Evolutionary conservation across 1,140 invertebrate species (phyloP), one percentile per base, ranked within the genome.

Genomic region (Bradynema listronoti): DNA sequence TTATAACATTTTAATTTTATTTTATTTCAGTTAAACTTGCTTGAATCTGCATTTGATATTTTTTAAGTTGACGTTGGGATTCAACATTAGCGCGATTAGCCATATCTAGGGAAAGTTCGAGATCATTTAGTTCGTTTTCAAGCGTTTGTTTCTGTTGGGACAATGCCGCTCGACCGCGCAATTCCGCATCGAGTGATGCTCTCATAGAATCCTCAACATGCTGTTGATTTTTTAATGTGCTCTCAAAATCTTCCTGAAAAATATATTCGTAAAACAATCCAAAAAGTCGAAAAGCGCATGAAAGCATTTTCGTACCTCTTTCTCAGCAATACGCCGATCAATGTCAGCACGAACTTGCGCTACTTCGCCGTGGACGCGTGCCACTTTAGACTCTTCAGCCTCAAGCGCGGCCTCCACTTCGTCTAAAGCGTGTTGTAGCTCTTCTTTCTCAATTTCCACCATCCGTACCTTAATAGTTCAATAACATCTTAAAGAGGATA

Each of bases 131-230:
- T 83, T 97, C 93, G 71, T 88, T 88, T 82, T 98, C 93, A 70
- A 97, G 84, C 83, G 97, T 98, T 87, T 97, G 97, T 87, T 97
- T 97, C 87, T 94, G 89, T 82, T 91, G 88, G 71, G 96, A 85
- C 66, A 92, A 91, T 85, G 95, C 91, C 84, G 90, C 89, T 82
- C 96, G 96, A 75, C 91, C 92, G 85, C 94, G 93, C 77, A 90
- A 87, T 83, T 98, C 94, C 77, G 91, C 91, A 84, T 97, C 94
- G 68, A 98, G 85, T 75, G 88, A 91, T 68, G 92, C 91, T 84
- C 97, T 91, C 90, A 97, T 96, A 71, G 91, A 96, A 81, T 98
- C 94, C 77, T 97, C 85, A 56, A 92, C 91, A 66, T 92, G 88
- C 83, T 96, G 91, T 84, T 97, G 93, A 82, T 97, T 97, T 85